phyloP scores from a whole-genome alignment of 2,888 invertebrate genomes.

The Cryptocephalus moraei region DNA sequence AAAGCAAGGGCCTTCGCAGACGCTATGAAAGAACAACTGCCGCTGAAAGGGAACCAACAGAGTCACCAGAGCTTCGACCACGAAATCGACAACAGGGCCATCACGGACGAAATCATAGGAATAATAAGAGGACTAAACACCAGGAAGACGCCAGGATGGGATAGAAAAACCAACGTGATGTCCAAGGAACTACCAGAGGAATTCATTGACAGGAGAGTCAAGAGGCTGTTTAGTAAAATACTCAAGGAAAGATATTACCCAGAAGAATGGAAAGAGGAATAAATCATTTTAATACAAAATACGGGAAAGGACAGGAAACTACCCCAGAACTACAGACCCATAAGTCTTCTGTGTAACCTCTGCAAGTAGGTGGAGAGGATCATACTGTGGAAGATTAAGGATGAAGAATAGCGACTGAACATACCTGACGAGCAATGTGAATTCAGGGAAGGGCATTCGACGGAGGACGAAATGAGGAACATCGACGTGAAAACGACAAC shows the following conservation, averaged over 20 bases:
- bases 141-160: not conserved
- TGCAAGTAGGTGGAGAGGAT: not conserved
- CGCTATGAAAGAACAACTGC: too few relatives aligned
- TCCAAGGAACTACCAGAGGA: not conserved
- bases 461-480: too few relatives aligned
- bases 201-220: not conserved
- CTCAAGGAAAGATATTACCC: not conserved
- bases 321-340: not conserved
- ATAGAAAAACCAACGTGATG: not conserved
- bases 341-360: not conserved
- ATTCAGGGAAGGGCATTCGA: too few relatives aligned
- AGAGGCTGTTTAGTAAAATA: not conserved
- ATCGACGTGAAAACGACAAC: too few relatives aligned
- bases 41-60: too few relatives aligned
- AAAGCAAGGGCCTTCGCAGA: too few relatives aligned
- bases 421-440: conserved; percentile 4
- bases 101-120: not conserved
- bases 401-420: not conserved
- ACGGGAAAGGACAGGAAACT: not conserved
- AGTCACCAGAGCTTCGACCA: too few relatives aligned
- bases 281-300: not conserved
- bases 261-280: not conserved
- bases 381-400: not conserved
- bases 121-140: not conserved
- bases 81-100: too few relatives aligned